Percentiles rank a stretch among this genome's conserved stretches.
Conservation (phyloP, 2,888 invertebrate species). For the Punctoribates punctum region DNA sequence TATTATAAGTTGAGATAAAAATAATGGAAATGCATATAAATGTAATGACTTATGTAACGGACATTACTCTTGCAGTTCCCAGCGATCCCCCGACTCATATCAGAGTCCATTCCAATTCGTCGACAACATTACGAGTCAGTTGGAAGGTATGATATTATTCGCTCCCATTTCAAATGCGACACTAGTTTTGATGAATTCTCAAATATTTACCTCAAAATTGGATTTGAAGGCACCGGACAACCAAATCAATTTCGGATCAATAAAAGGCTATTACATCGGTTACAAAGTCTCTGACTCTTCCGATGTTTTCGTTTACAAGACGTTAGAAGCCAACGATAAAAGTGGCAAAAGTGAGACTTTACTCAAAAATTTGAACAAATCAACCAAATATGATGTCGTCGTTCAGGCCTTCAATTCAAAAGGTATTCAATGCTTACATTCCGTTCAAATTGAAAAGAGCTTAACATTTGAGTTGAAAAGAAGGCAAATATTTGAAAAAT, state of each 20-base stretch:
- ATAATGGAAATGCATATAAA: background rate
- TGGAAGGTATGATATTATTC: conserved; percentile 59
- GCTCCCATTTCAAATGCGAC: no score
- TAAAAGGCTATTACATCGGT: conserved; percentile 42
- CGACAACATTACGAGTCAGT: conserved; percentile 67
- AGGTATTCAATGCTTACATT: conserved; percentile 8
- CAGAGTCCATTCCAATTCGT: conserved; percentile 64
- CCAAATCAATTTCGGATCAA: conserved; percentile 29
- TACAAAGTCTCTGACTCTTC: conserved; percentile 31
- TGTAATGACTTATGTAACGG: background rate
- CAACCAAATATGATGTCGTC: conserved; percentile 51
- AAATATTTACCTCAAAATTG: background rate
- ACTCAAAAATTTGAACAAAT: conserved; percentile 44
- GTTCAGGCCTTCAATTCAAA: conserved; percentile 47
- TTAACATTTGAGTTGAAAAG: no score
- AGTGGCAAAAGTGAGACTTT: conserved; percentile 32
- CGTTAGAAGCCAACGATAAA: conserved; percentile 10
- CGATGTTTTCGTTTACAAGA: conserved; percentile 37
- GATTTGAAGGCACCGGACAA: conserved; percentile 25
- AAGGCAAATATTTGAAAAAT: no score
- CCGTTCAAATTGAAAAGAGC: background rate
- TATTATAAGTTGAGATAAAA: no score
- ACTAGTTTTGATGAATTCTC: background rate
- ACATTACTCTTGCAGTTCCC: conserved; percentile 57
- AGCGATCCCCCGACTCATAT: conserved; percentile 68